These are phyloP conservation scores for Odontothrips loti DNA, from an alignment of 2,888 invertebrate genomes.

Conservation along the genomic window DNA sequence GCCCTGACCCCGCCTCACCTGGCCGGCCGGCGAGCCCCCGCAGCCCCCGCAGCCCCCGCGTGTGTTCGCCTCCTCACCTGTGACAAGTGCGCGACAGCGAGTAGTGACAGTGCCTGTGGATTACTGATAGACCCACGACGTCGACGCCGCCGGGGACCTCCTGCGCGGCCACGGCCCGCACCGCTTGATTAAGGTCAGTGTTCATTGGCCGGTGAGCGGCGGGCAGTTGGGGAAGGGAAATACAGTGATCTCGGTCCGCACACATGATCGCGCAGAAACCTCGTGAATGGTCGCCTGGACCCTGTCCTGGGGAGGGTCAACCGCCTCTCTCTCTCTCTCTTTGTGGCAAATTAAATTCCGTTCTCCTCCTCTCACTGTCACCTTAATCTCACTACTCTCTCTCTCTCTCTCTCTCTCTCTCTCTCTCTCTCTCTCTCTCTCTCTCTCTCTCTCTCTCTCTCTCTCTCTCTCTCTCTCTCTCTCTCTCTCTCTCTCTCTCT, in stretches of 20 bases:
- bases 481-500: too few species aligned
- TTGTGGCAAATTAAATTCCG: neutral
- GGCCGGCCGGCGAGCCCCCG: neutral
- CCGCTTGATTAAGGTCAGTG: too few species aligned
- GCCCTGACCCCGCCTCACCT: neutral
- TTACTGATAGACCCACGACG: too few species aligned
- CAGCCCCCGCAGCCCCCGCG: too few species aligned
- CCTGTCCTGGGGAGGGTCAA: too few species aligned
- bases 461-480: conserved; percentile 12
- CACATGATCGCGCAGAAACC: too few species aligned
- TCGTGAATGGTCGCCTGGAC: too few species aligned
- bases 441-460: conserved; percentile 29
- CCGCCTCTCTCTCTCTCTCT: too few species aligned
- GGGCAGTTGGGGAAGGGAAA: neutral
- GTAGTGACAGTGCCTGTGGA: neutral
- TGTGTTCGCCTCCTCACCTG: neutral
- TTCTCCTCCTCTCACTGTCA: neutral
- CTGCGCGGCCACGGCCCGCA: too few species aligned
- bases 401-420: neutral
- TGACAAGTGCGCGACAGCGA: neutral
- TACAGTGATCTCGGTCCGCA: neutral
- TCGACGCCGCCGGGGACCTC: neutral
- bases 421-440: conserved; percentile 33
- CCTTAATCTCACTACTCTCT: neutral
- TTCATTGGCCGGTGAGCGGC: too few species aligned